phyloP scores from a whole-genome alignment of 2,113 vertebrate genomes.

The Phodopus roborovskii region DNA sequence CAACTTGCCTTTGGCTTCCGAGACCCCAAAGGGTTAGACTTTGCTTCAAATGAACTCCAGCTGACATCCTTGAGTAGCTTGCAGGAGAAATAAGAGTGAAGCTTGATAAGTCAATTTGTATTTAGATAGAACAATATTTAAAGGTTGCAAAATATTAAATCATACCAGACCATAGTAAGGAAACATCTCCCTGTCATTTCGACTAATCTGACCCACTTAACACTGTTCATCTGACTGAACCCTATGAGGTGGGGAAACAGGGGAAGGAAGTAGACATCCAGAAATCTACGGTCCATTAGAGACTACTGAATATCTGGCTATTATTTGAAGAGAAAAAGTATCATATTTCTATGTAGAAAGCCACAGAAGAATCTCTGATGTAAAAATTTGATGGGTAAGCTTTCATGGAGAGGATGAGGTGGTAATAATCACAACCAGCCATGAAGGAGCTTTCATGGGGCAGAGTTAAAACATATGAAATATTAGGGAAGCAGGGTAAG shows the following conservation, averaged over 20 bases:
- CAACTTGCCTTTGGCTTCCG: constrained; percentile 62
- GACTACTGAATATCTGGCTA: background rate
- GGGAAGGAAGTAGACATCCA: background rate
- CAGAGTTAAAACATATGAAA: background rate
- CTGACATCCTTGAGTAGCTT: background rate
- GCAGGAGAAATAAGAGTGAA: background rate
- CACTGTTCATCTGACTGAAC: background rate
- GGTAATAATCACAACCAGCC: background rate
- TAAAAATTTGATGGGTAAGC: background rate
- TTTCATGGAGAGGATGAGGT: background rate
- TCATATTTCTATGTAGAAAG: constrained; percentile 5
- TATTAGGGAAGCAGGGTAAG: background rate
- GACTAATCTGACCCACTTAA: background rate
- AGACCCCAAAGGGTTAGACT: constrained; percentile 13
- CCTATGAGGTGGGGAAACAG: background rate
- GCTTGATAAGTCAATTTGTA: background rate
- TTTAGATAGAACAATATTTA: background rate
- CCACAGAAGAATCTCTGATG: background rate
- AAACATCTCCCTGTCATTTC: background rate
- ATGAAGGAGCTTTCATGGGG: background rate
- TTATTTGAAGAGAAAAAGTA: background rate
- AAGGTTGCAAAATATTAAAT: background rate
- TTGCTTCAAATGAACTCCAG: background rate
- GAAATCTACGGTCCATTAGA: background rate
- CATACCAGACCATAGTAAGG: background rate